phyloP scores from a whole-genome alignment of 2,797 vertebrate genomes.

The Alectoris magna region DNA sequence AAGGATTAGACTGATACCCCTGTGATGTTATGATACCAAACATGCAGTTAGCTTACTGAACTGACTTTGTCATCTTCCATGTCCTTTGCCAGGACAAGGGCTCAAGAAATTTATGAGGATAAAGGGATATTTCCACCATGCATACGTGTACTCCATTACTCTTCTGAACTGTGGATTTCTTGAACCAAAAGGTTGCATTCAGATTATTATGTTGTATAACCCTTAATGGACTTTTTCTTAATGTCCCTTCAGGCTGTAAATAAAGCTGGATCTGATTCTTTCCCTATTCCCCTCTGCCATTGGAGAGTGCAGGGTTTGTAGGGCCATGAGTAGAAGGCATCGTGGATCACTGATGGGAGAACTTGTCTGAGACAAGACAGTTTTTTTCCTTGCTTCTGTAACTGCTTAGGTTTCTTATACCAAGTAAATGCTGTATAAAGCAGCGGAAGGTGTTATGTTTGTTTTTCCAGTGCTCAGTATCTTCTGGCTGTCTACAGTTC shows the following conservation, averaged over 20 bases:
- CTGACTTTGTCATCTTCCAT: not conserved
- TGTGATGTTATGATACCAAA: not conserved
- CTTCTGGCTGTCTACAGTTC: not conserved
- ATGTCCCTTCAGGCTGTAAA: not conserved
- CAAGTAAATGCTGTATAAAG: not conserved
- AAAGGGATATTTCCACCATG: not conserved
- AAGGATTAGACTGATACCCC: not conserved
- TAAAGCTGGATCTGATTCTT: not conserved
- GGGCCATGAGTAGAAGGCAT: fast-evolving
- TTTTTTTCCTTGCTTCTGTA: not conserved
- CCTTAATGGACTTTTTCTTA: not conserved
- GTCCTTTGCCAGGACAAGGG: not conserved
- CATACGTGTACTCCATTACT: not conserved
- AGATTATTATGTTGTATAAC: not conserved
- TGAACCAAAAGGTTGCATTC: not conserved
- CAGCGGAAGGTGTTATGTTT: not conserved
- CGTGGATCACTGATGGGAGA: not conserved
- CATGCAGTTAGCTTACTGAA: not conserved
- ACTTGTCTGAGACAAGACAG: not conserved
- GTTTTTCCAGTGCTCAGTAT: not conserved
- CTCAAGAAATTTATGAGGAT: not conserved
- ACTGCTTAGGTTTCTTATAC: not conserved
- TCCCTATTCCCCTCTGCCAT: fast-evolving
- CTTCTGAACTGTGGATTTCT: not conserved
- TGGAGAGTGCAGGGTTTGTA: not conserved